Conservation (phyloP, 2,113 vertebrate genomes). For the Malurus cyaneus region DNA sequence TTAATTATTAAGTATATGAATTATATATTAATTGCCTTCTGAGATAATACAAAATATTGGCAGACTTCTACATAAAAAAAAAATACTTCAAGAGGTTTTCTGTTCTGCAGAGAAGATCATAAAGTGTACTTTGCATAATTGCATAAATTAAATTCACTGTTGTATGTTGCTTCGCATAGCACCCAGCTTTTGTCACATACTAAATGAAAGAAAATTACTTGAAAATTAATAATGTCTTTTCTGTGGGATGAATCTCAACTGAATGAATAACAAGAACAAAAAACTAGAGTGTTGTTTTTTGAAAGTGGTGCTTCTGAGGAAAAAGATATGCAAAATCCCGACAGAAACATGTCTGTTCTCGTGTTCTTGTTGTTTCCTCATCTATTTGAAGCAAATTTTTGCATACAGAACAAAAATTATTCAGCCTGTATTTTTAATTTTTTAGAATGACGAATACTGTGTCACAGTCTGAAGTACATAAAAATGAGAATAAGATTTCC, state of each 20-base stretch:
- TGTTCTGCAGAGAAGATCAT: not conserved
- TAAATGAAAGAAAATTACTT: conserved; percentile 21
- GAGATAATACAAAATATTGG: not conserved
- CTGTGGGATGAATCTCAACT: not conserved
- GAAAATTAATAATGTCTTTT: conserved; percentile 44
- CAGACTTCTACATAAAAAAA: not conserved
- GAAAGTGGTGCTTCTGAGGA: not conserved
- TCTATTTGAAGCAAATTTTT: not conserved
- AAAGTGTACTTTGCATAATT: conserved; percentile 21
- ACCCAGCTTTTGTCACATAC: not conserved
- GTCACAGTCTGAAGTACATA: not conserved
- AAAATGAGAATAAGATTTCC: not conserved
- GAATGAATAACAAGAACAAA: not conserved
- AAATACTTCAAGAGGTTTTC: not conserved
- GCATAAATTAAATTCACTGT: conserved; percentile 53
- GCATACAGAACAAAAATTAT: not conserved
- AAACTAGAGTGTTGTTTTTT: not conserved
- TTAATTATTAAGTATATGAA: not conserved
- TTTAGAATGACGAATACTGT: not conserved
- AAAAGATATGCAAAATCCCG: not conserved
- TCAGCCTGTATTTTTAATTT: not conserved
- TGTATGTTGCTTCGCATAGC: not conserved
- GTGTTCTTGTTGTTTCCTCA: not conserved
- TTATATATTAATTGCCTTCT: not conserved
- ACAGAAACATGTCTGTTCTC: not conserved